Conservation (phyloP, 1,140 invertebrate genomes). For the Drosophila arawakana region DNA sequence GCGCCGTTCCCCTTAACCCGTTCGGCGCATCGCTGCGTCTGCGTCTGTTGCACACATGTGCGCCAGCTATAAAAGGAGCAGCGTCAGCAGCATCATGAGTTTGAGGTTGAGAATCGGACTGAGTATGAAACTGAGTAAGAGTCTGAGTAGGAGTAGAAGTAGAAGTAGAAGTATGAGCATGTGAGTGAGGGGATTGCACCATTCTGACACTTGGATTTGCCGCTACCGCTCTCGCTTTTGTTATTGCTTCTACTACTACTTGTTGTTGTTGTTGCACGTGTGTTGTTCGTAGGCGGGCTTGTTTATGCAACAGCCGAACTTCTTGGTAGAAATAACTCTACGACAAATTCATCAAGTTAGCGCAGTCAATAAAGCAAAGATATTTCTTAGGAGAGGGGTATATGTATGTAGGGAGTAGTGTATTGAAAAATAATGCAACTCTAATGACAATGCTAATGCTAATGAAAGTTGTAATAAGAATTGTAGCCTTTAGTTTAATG, state of each 20-base stretch:
- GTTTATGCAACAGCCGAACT: slow-evolving; percentile 71
- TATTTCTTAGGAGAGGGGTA: slow-evolving; percentile 18
- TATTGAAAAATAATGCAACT: not conserved
- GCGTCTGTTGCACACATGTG: slow-evolving; percentile 79
- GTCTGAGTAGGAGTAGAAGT: no score
- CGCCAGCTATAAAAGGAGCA: slow-evolving; percentile 68
- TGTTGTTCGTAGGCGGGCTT: slow-evolving; percentile 63
- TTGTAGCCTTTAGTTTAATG: not conserved
- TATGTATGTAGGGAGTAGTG: not conserved
- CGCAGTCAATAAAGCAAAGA: slow-evolving; percentile 26
- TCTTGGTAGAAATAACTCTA: slow-evolving; percentile 75
- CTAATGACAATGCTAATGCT: not conserved
- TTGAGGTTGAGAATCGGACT: slow-evolving; percentile 24
- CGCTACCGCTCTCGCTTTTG: slow-evolving; percentile 42
- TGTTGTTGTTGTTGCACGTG: slow-evolving; percentile 70
- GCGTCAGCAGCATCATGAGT: slow-evolving; percentile 3
- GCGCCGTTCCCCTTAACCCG: not conserved
- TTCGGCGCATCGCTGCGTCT: slow-evolving; percentile 5
- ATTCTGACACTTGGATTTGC: slow-evolving; percentile 79
- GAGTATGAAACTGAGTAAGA: not conserved
- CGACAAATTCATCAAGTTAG: slow-evolving; percentile 73
- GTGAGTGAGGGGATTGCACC: slow-evolving; percentile 46
- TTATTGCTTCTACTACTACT: slow-evolving; percentile 1
- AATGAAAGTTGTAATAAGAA: not conserved
- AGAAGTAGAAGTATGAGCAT: not conserved